These are phyloP conservation scores for Vanessa atalanta DNA, from an alignment of 1,140 invertebrate genomes.

Conservation along the genomic window DNA sequence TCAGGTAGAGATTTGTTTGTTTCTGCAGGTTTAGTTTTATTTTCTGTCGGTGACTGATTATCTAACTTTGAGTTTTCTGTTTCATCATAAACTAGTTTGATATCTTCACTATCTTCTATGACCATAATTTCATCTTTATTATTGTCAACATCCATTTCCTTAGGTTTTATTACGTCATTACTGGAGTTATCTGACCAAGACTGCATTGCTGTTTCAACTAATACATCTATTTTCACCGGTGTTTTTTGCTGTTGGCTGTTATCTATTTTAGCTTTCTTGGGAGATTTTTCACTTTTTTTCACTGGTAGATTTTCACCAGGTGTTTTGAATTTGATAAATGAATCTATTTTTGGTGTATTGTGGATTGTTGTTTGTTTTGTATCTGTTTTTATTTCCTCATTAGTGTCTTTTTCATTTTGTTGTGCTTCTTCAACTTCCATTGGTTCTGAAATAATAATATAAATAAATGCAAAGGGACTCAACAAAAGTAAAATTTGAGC, in stretches of 20 bases:
- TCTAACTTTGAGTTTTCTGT: slow-evolving; percentile 49
- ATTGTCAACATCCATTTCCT: slow-evolving; percentile 56
- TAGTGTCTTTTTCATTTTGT: slow-evolving; percentile 37
- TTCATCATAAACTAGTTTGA: slow-evolving; percentile 85
- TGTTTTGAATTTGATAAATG: slow-evolving; percentile 71
- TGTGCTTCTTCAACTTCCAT: slow-evolving; percentile 62
- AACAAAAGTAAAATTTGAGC: too few relatives aligned
- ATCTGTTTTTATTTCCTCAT: slow-evolving; percentile 38
- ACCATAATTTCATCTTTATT: slow-evolving; percentile 48
- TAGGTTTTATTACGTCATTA: slow-evolving; percentile 61
- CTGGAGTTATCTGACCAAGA: slow-evolving; percentile 80
- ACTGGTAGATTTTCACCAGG: slow-evolving; percentile 43
- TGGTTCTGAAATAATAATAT: slow-evolving; percentile 30
- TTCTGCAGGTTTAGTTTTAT: slow-evolving; percentile 36
- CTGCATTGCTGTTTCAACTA: slow-evolving; percentile 81
- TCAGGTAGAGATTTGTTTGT: not conserved
- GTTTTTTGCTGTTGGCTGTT: slow-evolving; percentile 57
- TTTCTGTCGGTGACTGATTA: slow-evolving; percentile 54
- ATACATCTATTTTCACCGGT: slow-evolving; percentile 67
- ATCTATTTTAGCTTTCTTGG: slow-evolving; percentile 54
- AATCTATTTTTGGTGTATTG: slow-evolving; percentile 59
- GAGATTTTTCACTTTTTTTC: slow-evolving; percentile 51
- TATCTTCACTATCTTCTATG: slow-evolving; percentile 83
- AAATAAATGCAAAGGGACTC: not conserved
- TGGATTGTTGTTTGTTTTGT: slow-evolving; percentile 46